Percentiles rank a stretch among this genome's conserved stretches.
Conservation (phyloP, 2,888 invertebrate genomes). For the Troides oblongomaculatus region DNA sequence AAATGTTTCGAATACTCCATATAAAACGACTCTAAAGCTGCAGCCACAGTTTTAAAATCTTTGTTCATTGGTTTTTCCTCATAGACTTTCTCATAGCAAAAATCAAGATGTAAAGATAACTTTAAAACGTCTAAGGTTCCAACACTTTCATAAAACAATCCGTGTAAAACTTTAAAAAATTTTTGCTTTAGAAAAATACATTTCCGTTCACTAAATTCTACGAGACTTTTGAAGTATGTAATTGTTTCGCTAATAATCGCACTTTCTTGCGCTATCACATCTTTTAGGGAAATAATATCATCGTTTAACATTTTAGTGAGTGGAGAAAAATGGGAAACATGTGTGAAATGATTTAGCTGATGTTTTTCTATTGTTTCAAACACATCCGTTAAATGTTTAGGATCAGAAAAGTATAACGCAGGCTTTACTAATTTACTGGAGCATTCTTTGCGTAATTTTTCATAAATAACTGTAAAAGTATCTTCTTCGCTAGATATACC, state of each 20-base stretch:
- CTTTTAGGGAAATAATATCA: conserved; percentile 67
- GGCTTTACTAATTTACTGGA: conserved; percentile 61
- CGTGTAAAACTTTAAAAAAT: conserved; percentile 77
- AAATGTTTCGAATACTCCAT: conserved; percentile 71
- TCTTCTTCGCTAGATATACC: conserved; percentile 60
- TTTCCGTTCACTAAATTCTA: conserved; percentile 72
- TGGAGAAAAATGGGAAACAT: conserved; percentile 79
- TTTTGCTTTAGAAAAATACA: conserved; percentile 73
- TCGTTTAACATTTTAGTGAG: conserved; percentile 72
- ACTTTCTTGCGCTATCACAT: conserved; percentile 55
- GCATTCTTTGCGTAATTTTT: conserved; percentile 73
- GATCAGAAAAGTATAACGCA: conserved; percentile 78
- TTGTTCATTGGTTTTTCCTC: conserved; percentile 80
- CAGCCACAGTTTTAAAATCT: conserved; percentile 78
- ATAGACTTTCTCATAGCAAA: conserved; percentile 81
- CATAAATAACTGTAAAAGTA: conserved; percentile 62
- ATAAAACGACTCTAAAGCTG: conserved; percentile 79
- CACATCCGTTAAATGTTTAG: conserved; percentile 76
- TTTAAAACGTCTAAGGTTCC: conserved; percentile 79
- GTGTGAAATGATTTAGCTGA: conserved; percentile 81
- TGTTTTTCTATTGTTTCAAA: conserved; percentile 82
- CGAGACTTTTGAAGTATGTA: conserved; percentile 45
- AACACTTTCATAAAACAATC: conserved; percentile 78
- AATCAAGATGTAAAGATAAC: conserved; percentile 81
- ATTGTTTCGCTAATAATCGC: conserved; percentile 48